phyloP scores from a whole-genome alignment of 2,113 vertebrate genomes.

The Odontophorus gujanensis region DNA sequence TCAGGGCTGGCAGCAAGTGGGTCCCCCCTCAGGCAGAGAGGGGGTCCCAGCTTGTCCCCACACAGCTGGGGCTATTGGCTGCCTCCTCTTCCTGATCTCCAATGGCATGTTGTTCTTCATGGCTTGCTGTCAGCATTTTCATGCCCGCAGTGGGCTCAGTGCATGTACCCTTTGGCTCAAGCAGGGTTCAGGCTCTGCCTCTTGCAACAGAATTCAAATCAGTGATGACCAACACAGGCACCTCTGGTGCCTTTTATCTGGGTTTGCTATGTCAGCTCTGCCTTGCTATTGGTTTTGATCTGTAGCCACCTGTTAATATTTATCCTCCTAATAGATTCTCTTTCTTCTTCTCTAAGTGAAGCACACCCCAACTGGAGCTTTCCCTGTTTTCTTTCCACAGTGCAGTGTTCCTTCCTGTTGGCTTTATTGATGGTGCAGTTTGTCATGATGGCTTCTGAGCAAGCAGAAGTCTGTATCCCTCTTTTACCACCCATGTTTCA shows the following conservation, averaged over 20 bases:
- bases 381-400: fast-evolving
- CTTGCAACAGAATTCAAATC: not conserved
- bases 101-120: not conserved
- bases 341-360: not conserved
- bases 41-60: not conserved
- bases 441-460: conserved; percentile 4
- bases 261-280: not conserved
- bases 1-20: not conserved
- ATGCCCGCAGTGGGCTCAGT: fast-evolving
- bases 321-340: not conserved
- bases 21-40: not conserved
- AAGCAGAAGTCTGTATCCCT: not conserved
- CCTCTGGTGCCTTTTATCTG: not conserved
- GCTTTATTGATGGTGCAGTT: not conserved
- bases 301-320: conserved; percentile 3
- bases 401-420: not conserved
- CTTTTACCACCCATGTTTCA: not conserved
- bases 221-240: not conserved
- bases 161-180: fast-evolving
- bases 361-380: not conserved
- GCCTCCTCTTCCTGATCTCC: not conserved
- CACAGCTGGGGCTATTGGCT: not conserved
- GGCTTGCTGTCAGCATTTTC: not conserved
- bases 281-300: not conserved
- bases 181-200: not conserved